Conservation (phyloP, 64 coral and sea anemone genomes). For the Porites lutea region DNA sequence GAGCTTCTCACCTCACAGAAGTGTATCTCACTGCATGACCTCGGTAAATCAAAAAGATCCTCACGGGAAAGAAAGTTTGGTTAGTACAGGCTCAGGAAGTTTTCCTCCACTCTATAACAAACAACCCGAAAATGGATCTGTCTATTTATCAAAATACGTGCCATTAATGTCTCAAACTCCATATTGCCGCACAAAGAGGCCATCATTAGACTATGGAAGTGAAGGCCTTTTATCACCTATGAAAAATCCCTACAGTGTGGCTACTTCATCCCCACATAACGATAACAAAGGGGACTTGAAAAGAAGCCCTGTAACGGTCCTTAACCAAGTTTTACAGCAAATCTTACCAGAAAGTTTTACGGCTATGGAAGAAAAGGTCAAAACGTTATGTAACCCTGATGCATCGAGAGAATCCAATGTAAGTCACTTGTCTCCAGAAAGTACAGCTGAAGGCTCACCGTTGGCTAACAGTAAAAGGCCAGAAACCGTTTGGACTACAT, state of each 20-base stretch:
- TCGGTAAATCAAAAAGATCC: not conserved
- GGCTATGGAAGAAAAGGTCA: not conserved
- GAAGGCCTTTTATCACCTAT: not conserved
- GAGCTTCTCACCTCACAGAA: no score
- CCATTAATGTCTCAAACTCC: not conserved
- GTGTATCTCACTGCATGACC: not conserved
- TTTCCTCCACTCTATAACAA: not conserved
- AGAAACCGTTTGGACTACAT: not conserved
- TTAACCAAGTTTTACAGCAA: not conserved
- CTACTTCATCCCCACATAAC: not conserved
- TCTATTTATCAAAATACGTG: not conserved
- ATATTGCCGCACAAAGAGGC: not conserved
- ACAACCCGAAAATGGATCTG: not conserved
- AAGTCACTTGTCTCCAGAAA: not conserved
- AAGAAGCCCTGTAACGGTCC: not conserved
- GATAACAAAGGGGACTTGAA: not conserved
- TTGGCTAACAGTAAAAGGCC: no score
- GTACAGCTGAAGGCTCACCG: no score
- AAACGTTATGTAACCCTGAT: not conserved
- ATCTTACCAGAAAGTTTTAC: not conserved
- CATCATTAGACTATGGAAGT: not conserved
- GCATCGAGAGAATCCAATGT: not conserved
- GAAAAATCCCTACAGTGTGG: not conserved
- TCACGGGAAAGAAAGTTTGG: not conserved
- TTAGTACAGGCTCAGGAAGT: not conserved